Base-by-base conservation (phyloP, 2,113 vertebrate species). In the Marmota flaviventris region DNA sequence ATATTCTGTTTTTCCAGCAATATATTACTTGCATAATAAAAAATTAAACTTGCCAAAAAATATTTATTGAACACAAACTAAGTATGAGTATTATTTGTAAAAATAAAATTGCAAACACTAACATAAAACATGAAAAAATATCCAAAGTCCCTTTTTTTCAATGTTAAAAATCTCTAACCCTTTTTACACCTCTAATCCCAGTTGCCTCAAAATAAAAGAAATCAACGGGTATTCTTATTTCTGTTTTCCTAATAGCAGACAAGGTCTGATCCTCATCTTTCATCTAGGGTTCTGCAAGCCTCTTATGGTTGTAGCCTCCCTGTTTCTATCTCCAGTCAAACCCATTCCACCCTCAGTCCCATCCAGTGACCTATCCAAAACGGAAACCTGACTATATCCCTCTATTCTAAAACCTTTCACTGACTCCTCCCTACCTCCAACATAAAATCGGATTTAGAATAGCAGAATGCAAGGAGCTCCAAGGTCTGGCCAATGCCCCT, bases 131-230 rank as follows among this genome's bases (percentile, higher is more conserved):
- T 51, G 32, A 88, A 84, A 45, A 89, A 85, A 51, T 67, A 73
- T 34, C 67, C 67, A 69, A 69, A 69, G 67, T 86, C 48, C 92
- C 76, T 51, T 45, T 82, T 91, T 48, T 86, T 88, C 37, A 94
- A 9, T 85, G n/a, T 78, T 88, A 56, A 39, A 63, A 16, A 13
- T 51, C 48, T 51, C 48, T 63, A 63, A 63, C 61, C 24, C 61
- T 63, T 27, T 63, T 63, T 85, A 84, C n/a, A 93, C n/a, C n/a
- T 72, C 29, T 63, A 83, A 77, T 25, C n/a, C 8, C 17, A 29
- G 85, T 53, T 70, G 76, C 72, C n/a, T 90, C 85, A 95, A 75
- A 88, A 75, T 79, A 10, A 34, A 79, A 88, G 65, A 58, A 51
- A 39, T 51, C 29, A 75, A 39, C 22, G 24, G 39, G 48, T 65